Evolutionary conservation across 2,888 invertebrate species (phyloP).

Genomic region (Junonia oenone): DNA sequence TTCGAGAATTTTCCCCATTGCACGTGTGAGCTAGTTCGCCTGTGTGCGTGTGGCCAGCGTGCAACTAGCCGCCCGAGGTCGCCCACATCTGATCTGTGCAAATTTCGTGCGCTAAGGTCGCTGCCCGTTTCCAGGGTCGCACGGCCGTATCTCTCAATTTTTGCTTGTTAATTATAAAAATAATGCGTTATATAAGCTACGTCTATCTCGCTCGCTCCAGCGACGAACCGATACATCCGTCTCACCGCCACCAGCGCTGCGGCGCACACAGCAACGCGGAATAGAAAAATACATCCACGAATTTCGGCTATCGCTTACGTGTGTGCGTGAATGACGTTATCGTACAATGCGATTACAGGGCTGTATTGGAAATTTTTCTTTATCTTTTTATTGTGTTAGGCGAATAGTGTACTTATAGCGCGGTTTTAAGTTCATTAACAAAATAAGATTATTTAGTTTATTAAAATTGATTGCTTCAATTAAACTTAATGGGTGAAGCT

Average conservation of each 20-base stretch:
- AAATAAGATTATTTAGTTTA: background rate
- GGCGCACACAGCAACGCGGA: slow-evolving; percentile 55
- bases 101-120: slow-evolving; percentile 74
- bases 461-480: background rate
- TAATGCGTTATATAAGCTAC: slow-evolving; percentile 76
- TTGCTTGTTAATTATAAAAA: slow-evolving; percentile 80
- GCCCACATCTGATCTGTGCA: slow-evolving; percentile 79
- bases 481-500: background rate
- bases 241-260: slow-evolving; percentile 49
- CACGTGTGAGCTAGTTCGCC: slow-evolving; percentile 32
- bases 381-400: slow-evolving; percentile 20
- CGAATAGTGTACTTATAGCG: background rate
- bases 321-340: slow-evolving; percentile 78
- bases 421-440: background rate
- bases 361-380: slow-evolving; percentile 47
- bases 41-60: slow-evolving; percentile 52
- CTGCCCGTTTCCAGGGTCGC: slow-evolving; percentile 72
- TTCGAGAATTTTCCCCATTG: slow-evolving; percentile 63
- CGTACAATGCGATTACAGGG: slow-evolving; percentile 75
- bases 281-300: slow-evolving; percentile 76
- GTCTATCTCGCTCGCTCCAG: slow-evolving; percentile 43
- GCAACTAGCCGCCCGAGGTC: slow-evolving; percentile 73
- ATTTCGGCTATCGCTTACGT: slow-evolving; percentile 59
- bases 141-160: slow-evolving; percentile 75
- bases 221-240: slow-evolving; percentile 36